Conservation (phyloP, 1,140 invertebrate genomes). For the Telenomus remus region DNA sequence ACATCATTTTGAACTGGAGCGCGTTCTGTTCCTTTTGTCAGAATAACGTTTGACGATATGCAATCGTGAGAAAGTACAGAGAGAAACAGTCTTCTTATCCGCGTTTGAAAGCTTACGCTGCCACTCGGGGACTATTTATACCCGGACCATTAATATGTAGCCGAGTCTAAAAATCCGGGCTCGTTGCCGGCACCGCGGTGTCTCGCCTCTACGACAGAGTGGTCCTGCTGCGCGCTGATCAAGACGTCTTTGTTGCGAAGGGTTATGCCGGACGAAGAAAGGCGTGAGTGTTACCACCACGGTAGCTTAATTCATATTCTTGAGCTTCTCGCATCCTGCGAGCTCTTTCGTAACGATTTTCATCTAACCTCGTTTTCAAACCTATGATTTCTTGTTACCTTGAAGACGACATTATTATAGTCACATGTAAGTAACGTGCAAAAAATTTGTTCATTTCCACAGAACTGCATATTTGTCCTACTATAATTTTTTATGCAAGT, state of each 20-base stretch:
- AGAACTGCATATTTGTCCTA: too few relatives aligned
- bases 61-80: constrained; percentile 42
- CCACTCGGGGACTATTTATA: constrained; percentile 24
- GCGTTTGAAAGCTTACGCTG: constrained; percentile 24
- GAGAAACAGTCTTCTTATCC: constrained; percentile 7
- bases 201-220: constrained; percentile 31
- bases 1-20: not conserved
- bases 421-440: too few relatives aligned
- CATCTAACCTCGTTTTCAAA: too few relatives aligned
- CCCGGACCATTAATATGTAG: constrained; percentile 42
- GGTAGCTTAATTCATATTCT: too few relatives aligned
- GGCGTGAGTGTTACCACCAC: constrained; percentile 7
- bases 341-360: too few relatives aligned
- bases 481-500: too few relatives aligned
- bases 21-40: constrained; percentile 25
- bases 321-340: too few relatives aligned
- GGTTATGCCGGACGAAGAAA: constrained; percentile 40
- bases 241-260: constrained; percentile 53
- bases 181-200: constrained; percentile 33
- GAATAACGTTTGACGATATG: constrained; percentile 6
- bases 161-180: constrained; percentile 39
- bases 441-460: too few relatives aligned
- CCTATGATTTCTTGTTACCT: too few relatives aligned
- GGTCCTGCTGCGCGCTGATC: constrained; percentile 44
- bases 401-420: too few relatives aligned